These are phyloP conservation scores for Melanotaenia maccullochi DNA, from an alignment of 2,797 vertebrate genomes.

Conservation along the genomic window DNA sequence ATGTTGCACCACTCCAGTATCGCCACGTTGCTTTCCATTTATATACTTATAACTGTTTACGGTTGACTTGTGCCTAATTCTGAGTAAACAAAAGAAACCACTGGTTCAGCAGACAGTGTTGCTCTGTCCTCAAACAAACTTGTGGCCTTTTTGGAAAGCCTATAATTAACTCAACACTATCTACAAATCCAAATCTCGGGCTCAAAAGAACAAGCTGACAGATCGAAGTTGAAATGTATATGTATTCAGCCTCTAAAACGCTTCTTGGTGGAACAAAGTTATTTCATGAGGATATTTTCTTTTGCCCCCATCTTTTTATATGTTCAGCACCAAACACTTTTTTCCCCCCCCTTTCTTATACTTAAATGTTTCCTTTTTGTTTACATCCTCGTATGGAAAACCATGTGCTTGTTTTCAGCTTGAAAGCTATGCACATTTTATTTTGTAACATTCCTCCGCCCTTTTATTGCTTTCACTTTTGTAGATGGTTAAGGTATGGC, in stretches of 20 bases:
- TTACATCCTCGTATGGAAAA: conserved; percentile 38
- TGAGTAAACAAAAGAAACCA: conserved; percentile 65
- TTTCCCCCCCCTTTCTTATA: not conserved
- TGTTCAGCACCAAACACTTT: conserved; percentile 33
- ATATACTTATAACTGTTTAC: conserved; percentile 77
- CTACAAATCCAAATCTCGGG: conserved; percentile 47
- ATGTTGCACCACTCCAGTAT: conserved; percentile 46
- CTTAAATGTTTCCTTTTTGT: not conserved
- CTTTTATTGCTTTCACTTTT: conserved; percentile 25
- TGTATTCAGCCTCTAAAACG: conserved; percentile 32
- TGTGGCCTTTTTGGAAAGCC: conserved; percentile 77
- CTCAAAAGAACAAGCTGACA: conserved; percentile 52
- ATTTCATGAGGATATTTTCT: conserved; percentile 26
- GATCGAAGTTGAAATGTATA: conserved; percentile 61
- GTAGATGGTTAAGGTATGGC: conserved; percentile 7
- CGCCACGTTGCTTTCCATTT: conserved; percentile 60
- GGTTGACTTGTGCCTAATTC: conserved; percentile 87
- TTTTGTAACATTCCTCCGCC: conserved; percentile 68
- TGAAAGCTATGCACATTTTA: conserved; percentile 44
- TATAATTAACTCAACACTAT: conserved; percentile 69
- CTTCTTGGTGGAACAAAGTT: conserved; percentile 53
- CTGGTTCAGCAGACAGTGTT: conserved; percentile 58
- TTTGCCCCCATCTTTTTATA: conserved; percentile 18
- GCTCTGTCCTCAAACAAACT: conserved; percentile 71
- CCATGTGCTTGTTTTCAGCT: conserved; percentile 41